Evolutionary conservation across 2,888 invertebrate species (phyloP), one percentile per base, ranked within the genome.

Genomic region (Parthenolecanium corni): DNA sequence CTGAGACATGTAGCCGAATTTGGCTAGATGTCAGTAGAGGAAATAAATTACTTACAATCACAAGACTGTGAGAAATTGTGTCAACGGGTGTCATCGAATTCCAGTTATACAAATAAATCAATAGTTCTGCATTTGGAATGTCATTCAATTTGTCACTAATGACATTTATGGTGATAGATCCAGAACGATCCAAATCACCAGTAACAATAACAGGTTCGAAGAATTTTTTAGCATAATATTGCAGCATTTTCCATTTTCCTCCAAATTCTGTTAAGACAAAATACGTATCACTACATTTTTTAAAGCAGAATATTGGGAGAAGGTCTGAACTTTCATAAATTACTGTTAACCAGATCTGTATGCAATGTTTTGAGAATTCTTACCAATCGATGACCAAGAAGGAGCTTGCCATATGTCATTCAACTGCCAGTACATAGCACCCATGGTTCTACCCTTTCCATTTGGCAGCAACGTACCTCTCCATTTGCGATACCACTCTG

Each of bases 361-460:
- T 18, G 14, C 4, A 47, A 18, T 47, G 12, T 18, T 47, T 16
- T 47, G 14, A 23, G n/a, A n/a, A n/a, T 11, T 2, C 51, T 67
- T 71, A 81, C 89, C 90, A 67, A 95, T 88, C 36, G 90, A 82
- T 4, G 93, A 84, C 97, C 97, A 97, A 0, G 94, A 89, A 0
- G 96, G 94, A 1, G 91, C 95, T 69, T 90, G 87, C 97, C 97
- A 97, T 36, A 96, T 88, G 73, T 97, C 96, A 73, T 97, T 96
- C 12, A 97, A 75, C 74, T 98, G 97, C 97, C 97, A 98, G 74
- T 94, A 98, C 61, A 98, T 77, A 0, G 95, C 92, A 0, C 97
- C 97, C 94, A 95, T 96, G 0, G 95, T 97, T 66, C 77, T 72
- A 4, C 86, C 86, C 68, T 78, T 74, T 0, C 82, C 82, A n/a